A percentile compares a stretch with the other conserved stretches of the same genome.
Conservation (phyloP, 2,797 vertebrate genomes). For the Bothrops alternatus region DNA sequence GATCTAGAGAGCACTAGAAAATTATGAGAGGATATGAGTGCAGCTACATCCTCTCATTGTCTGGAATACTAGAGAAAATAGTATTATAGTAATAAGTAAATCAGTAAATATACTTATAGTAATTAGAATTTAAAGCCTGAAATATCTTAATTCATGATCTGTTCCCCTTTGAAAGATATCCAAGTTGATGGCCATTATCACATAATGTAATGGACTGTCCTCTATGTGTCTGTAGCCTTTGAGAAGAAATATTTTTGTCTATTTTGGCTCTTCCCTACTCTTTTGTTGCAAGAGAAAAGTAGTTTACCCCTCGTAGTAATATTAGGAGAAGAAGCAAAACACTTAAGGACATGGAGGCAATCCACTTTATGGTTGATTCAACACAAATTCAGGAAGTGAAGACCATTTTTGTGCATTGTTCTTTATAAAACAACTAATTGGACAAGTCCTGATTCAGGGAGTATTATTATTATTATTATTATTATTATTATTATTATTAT, state of each 20-base stretch:
- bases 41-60: background rate
- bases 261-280: background rate
- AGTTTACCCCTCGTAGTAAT: background rate
- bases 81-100: no score
- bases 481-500: no score
- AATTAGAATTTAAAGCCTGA: background rate
- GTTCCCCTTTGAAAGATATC: background rate
- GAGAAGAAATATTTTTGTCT: background rate
- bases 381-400: background rate
- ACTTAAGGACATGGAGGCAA: background rate
- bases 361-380: background rate
- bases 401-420: background rate
- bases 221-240: background rate
- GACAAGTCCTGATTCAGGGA: background rate
- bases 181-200: background rate
- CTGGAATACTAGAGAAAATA: background rate
- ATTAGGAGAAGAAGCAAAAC: background rate
- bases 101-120: background rate
- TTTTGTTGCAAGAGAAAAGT: background rate
- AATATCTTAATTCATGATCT: background rate
- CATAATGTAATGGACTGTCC: background rate
- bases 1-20: background rate
- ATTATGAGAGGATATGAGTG: background rate
- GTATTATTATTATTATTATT: no score
- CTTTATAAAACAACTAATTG: background rate